Evolutionary conservation across 2,888 invertebrate genomes (phyloP), one percentile per base, ranked within the genome.

Genomic region (Tridacna gigas): DNA sequence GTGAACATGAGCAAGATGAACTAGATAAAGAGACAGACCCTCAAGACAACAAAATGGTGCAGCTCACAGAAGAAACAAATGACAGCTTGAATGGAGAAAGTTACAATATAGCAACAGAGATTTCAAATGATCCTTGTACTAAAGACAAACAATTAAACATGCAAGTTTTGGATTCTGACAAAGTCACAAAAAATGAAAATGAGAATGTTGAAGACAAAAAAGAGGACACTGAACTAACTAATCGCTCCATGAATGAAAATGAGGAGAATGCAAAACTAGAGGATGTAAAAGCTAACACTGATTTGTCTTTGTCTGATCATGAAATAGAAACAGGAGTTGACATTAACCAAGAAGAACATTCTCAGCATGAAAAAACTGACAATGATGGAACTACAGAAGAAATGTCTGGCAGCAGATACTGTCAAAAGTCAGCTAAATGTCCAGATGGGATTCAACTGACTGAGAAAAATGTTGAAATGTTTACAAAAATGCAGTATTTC

Each of bases 401-500:
- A 37, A 37, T 37, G 37, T 7, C 37, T 37, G 2, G 37, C 37
- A 37, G 2, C 7, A 37, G 37, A 37, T 4, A 37, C 37, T 37
- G 37, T 37, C 37, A 37, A 37, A 37, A 37, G 37, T 2, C 37
- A 37, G 37, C 7, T 37, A 37, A 37, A 37, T 37, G 2, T 37
- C 37, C 37, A 37, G 37, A 7, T 4, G 37, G 37, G 37, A 37
- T 22, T 25, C 45, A 48, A 48, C 26, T 71, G 25, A 71, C 71
- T 51, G 71, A 71, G 25, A 48, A 71, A 47, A 71, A 71, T 26
- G 15, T 71, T 3, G 13, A 47, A 26, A 48, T 71, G 71, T 71
- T 71, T n/a, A 25, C 45, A n/a, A 71, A 71, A 71, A 47, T 71
- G 51, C 71, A 71, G n/a, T 22, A 25, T 51, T 51, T n/a, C 7